Base-by-base conservation (phyloP, 2,113 vertebrate species). In the Steatornis caripensis region DNA sequence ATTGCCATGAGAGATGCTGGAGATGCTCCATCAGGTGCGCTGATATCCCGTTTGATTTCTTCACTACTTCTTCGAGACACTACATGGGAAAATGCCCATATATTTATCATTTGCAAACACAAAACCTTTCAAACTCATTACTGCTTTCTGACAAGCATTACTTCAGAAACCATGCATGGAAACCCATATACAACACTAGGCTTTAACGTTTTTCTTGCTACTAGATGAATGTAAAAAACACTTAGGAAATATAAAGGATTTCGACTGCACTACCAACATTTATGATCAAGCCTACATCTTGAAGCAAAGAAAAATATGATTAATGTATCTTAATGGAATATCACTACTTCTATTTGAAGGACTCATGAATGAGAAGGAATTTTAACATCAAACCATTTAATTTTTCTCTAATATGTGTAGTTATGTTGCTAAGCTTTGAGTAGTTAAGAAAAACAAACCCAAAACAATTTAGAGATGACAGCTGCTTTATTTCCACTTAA, bases 51-150 rank as follows among this genome's bases (percentile, higher is more conserved):
- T 76, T 99, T 99, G 78, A 99, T 98, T 95, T 99, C 99, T 96
- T 99, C 99, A 70, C 99, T 99, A 82, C 99, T 99, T 83, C 99
- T 98, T 46, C 99, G 98, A 84, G 99, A 99, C 49, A 99, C 99
- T 99, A 80, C 43, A 61, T 20, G 11, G 58, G 64, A 34, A 84
- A 95, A 84, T 6, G 32, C 8, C 46, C 58, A 54, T 5, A 48
- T n/a, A 65, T 51, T 92, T 70, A 37, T 24, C 22, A 65, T n/a
- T 84, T 84, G 34, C 32, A 41, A 87, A 72, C 36, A 84, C 18
- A 84, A 80, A 87, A 55, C 18, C 20, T 84, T 72, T 14, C 41
- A 3, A 77, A 26, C 43, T 46, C 41, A 48, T 46, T 87, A 19
- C 24, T 75, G 20, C 57, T 77, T n/a, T 91, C 34, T 79, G 32